Conservation (phyloP, 1,140 invertebrate species). For the Calycopis cecrops region DNA sequence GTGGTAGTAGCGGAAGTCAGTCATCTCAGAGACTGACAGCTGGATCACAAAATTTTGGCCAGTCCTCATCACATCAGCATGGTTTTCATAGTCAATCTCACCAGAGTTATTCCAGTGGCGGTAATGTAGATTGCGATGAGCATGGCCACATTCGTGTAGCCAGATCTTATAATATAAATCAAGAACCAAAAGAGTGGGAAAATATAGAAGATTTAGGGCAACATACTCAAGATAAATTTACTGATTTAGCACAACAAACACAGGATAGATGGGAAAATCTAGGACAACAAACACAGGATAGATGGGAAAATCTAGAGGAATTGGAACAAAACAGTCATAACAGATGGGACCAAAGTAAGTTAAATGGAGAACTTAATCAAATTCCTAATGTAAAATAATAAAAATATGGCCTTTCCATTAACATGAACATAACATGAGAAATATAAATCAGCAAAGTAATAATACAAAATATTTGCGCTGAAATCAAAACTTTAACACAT, state of each 20-base stretch:
- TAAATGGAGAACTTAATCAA: background rate
- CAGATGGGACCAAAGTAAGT: conserved; percentile 35
- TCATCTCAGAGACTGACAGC: conserved; percentile 44
- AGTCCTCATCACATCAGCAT: conserved; percentile 38
- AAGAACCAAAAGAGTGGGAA: conserved; percentile 26
- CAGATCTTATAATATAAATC: conserved; percentile 34
- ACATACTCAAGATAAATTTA: conserved; percentile 33
- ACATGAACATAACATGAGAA: too few species aligned
- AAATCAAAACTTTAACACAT: too few species aligned
- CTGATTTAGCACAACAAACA: conserved; percentile 27
- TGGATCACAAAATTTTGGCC: conserved; percentile 31
- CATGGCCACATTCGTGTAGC: conserved; percentile 43
- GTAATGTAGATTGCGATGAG: conserved; percentile 41
- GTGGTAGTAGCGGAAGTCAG: conserved; percentile 21
- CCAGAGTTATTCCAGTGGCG: conserved; percentile 29
- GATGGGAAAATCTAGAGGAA: conserved; percentile 33
- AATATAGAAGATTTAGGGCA: conserved; percentile 51
- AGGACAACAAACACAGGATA: conserved; percentile 37
- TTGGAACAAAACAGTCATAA: conserved; percentile 38
- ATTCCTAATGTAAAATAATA: background rate
- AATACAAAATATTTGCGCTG: too few species aligned
- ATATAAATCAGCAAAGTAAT: too few species aligned
- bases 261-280: conserved; percentile 35
- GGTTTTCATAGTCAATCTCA: conserved; percentile 35
- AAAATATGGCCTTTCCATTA: too few species aligned